Conservation (phyloP, 1,140 invertebrate genomes). For the Vollenhovia emeryi region DNA sequence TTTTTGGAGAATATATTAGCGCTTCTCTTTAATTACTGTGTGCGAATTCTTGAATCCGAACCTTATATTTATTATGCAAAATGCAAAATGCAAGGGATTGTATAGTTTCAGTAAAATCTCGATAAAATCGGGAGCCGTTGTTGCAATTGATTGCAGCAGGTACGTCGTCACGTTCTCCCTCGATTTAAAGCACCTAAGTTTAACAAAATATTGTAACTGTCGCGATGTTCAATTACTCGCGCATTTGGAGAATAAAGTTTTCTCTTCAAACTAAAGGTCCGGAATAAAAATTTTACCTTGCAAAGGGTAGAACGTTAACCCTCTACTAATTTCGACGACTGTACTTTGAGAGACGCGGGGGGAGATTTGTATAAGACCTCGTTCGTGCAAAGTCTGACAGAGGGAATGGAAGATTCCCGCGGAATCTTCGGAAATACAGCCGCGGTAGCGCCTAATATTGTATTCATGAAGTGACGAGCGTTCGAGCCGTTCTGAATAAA, state of each 20-base stretch:
- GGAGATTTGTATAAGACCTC: conserved; percentile 31
- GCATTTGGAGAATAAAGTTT: not conserved
- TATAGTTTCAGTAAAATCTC: not conserved
- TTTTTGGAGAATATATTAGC: not conserved
- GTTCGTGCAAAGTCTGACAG: conserved; percentile 14
- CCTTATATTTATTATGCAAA: not conserved
- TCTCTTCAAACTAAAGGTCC: not conserved
- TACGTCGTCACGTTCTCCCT: not conserved
- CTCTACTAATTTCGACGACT: conserved; percentile 18
- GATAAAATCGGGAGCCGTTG: not conserved
- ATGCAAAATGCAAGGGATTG: not conserved
- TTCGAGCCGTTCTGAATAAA: conserved; percentile 78
- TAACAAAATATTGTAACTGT: conserved; percentile 23
- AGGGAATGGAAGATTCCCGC: not conserved
- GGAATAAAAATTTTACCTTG: not conserved
- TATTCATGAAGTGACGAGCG: conserved; percentile 79
- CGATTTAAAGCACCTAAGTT: not conserved
- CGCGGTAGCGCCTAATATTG: conserved; percentile 71
- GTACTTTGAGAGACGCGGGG: conserved; percentile 6
- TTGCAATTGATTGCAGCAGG: not conserved
- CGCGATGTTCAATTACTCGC: not conserved
- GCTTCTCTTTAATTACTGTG: no score
- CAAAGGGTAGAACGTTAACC: not conserved
- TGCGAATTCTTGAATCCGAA: not conserved
- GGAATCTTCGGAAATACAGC: conserved; percentile 55